phyloP scores from a whole-genome alignment of 2,888 invertebrate genomes.

The Ctena decussata region DNA sequence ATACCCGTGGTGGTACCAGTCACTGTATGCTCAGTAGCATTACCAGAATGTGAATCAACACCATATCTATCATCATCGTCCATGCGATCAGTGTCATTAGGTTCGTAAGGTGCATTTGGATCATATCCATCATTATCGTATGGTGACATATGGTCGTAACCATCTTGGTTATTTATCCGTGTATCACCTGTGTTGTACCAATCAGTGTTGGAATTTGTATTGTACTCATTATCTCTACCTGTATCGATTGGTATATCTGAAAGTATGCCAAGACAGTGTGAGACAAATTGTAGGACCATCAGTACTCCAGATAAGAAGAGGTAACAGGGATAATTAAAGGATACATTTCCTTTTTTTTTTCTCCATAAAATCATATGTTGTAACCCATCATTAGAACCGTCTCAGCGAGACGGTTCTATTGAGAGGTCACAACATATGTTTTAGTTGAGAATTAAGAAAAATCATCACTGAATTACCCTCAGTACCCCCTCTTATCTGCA shows the following conservation, averaged over 20 bases:
- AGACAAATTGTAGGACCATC: too few relatives aligned
- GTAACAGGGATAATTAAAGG: too few relatives aligned
- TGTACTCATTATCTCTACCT: neutral
- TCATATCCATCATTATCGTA: neutral
- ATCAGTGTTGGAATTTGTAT: neutral
- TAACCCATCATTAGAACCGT: too few relatives aligned
- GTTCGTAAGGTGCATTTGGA: neutral
- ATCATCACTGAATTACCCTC: too few relatives aligned
- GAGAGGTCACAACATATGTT: too few relatives aligned
- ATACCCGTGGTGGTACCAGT: conserved; percentile 47
- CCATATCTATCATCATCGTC: neutral
- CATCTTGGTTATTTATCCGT: neutral
- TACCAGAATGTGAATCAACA: neutral
- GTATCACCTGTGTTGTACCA: neutral
- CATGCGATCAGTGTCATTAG: neutral
- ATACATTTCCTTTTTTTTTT: too few relatives aligned
- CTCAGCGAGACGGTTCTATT: too few relatives aligned
- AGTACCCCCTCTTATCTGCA: too few relatives aligned
- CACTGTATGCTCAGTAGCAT: neutral
- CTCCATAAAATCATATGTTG: too few relatives aligned
- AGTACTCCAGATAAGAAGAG: too few relatives aligned
- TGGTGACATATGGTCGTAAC: neutral
- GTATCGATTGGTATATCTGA: neutral
- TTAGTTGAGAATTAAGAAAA: too few relatives aligned
- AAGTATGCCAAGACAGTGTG: too few relatives aligned